Evolutionary conservation across 2,797 vertebrate genomes (phyloP).

Genomic region (Margarornis squamiger): DNA sequence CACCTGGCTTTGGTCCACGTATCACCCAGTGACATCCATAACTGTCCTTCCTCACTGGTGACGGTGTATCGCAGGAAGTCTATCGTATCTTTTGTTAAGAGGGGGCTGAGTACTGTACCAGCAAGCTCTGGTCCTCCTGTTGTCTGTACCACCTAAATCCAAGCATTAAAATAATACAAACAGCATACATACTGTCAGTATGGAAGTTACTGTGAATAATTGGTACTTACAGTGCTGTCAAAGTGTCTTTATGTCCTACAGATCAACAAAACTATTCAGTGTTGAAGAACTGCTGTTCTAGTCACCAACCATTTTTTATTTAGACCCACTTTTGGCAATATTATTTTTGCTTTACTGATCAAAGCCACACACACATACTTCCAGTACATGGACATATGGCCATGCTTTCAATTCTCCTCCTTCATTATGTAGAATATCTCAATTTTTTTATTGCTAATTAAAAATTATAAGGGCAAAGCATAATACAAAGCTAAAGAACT

Average conservation of each 20-base stretch:
- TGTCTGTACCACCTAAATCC: slow-evolving; percentile 87
- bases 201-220: background rate
- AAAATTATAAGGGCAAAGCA: background rate
- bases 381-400: background rate
- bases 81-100: slow-evolving; percentile 87
- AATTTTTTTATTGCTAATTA: background rate
- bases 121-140: slow-evolving; percentile 89
- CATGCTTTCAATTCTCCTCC: background rate
- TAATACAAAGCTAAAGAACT: background rate
- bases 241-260: background rate
- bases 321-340: background rate
- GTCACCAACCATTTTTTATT: background rate
- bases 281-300: background rate
- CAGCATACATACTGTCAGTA: background rate
- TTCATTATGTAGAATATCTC: background rate
- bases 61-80: slow-evolving; percentile 87
- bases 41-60: slow-evolving; percentile 85
- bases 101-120: slow-evolving; percentile 86
- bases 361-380: background rate
- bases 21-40: slow-evolving; percentile 90
- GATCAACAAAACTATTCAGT: background rate
- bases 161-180: background rate
- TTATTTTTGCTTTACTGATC: background rate
- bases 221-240: background rate
- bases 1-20: slow-evolving; percentile 93